A percentile compares a stretch with the other conserved stretches of the same genome.
phyloP scores from a whole-genome alignment of 2,113 vertebrate genomes.

The Rhinolophus ferrumequinum region DNA sequence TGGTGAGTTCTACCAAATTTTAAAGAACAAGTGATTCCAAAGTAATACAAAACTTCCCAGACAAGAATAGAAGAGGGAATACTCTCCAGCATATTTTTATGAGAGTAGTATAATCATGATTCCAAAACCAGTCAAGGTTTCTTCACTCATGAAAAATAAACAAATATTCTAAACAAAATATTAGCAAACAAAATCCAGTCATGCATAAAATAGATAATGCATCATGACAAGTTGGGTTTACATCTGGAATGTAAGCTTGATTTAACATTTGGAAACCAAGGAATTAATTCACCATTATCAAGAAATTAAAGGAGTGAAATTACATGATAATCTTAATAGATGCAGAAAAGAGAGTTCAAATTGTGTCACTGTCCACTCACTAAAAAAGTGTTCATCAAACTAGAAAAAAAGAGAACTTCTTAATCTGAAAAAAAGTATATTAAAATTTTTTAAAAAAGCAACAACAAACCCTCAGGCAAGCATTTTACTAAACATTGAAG shows the following conservation, averaged over 20 bases:
- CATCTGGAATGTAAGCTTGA: not conserved
- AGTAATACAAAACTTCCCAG: not conserved
- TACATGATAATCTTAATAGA: not conserved
- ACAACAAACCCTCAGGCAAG: not conserved
- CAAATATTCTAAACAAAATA: not conserved
- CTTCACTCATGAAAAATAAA: not conserved
- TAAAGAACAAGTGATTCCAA: not conserved
- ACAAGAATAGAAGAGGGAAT: not conserved
- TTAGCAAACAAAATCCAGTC: not conserved
- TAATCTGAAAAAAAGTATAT: not conserved
- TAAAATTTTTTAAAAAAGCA: not conserved
- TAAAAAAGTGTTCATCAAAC: not conserved
- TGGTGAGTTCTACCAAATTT: not conserved
- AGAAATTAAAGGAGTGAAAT: slow-evolving; percentile 2
- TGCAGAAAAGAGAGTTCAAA: not conserved
- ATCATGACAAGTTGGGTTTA: not conserved
- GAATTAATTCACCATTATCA: not conserved
- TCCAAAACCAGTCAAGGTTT: slow-evolving; percentile 5
- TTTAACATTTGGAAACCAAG: not conserved
- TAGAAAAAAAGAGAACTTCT: not conserved
- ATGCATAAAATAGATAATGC: not conserved
- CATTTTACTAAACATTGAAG: not conserved
- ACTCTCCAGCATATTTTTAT: not conserved
- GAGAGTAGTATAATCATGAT: not conserved
- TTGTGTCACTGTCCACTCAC: not conserved